Evolutionary conservation across 2,113 vertebrate species (phyloP).

Genomic region (Brevimyrus niger): DNA sequence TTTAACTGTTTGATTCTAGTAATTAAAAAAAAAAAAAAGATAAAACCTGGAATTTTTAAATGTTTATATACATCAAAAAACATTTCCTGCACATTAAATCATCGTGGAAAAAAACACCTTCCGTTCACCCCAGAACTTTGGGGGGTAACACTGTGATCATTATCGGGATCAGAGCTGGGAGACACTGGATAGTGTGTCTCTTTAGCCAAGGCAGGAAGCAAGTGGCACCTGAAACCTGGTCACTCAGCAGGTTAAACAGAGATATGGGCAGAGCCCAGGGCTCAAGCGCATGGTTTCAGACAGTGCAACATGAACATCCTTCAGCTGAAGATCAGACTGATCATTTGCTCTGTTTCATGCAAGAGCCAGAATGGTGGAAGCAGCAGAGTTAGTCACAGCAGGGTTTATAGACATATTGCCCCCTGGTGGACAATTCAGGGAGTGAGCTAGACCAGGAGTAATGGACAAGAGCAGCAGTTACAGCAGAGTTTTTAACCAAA

Average conservation of each 20-base stretch:
- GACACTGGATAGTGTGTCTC: background rate
- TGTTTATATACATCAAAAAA: constrained; percentile 47
- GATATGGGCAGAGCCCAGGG: background rate
- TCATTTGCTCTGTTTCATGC: background rate
- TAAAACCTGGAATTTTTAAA: constrained; percentile 45
- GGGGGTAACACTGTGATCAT: background rate
- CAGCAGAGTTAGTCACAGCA: constrained; percentile 1
- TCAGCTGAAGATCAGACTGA: background rate
- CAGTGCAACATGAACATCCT: background rate
- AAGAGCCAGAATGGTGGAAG: background rate
- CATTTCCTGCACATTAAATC: constrained; percentile 37
- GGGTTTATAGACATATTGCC: background rate
- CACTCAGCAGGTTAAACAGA: background rate
- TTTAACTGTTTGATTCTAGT: constrained; percentile 41
- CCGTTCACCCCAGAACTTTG: constrained; percentile 19
- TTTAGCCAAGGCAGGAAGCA: background rate
- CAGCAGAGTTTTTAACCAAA: background rate
- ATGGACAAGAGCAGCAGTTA: background rate
- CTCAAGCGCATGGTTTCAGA: background rate
- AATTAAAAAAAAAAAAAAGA: constrained; percentile 52
- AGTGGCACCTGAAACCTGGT: background rate
- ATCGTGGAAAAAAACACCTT: constrained; percentile 32
- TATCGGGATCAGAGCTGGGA: background rate
- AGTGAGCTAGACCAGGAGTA: background rate
- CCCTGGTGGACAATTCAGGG: background rate